These are phyloP conservation scores for Drosophila seguyi DNA, from an alignment of 1,140 invertebrate species.

Conservation along the genomic window DNA sequence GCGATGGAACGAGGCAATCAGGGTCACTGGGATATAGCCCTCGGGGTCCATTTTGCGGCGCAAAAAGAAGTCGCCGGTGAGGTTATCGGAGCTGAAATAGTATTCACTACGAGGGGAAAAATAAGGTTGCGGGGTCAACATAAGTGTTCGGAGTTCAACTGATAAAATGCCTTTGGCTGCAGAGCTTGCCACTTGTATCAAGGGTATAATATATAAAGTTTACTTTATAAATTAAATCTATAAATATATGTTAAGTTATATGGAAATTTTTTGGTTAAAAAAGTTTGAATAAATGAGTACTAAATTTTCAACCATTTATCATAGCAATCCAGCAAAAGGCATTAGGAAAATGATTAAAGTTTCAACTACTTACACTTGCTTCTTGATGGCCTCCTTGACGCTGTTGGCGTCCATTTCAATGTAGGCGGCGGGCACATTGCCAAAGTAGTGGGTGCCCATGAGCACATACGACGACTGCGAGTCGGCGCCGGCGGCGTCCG, in stretches of 20 bases:
- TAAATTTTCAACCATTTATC: background rate
- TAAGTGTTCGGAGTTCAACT: background rate
- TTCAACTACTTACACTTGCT: slow-evolving; percentile 91
- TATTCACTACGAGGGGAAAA: slow-evolving; percentile 92
- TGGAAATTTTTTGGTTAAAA: background rate
- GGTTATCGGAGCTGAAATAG: slow-evolving; percentile 99
- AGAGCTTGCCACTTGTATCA: background rate
- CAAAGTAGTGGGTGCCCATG: slow-evolving; percentile 87
- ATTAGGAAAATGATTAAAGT: background rate
- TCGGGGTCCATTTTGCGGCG: slow-evolving; percentile 97
- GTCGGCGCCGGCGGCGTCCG: slow-evolving; percentile 78
- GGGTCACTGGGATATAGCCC: slow-evolving; percentile 95
- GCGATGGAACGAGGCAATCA: slow-evolving; percentile 98
- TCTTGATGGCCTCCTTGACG: slow-evolving; percentile 92
- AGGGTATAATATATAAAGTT: background rate
- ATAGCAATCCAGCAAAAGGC: slow-evolving; percentile 20
- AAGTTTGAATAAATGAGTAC: background rate
- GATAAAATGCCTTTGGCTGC: slow-evolving; percentile 26
- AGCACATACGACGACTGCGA: slow-evolving; percentile 86
- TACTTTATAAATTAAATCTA: background rate
- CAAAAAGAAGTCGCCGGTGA: slow-evolving; percentile 97
- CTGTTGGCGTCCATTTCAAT: slow-evolving; percentile 86
- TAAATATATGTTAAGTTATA: background rate
- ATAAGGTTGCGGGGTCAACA: background rate
- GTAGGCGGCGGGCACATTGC: slow-evolving; percentile 86